Percentiles rank a stretch among this genome's conserved stretches.
Evolutionary conservation across 2,797 vertebrate genomes (phyloP).

Genomic region (Tolypeutes matacus): DNA sequence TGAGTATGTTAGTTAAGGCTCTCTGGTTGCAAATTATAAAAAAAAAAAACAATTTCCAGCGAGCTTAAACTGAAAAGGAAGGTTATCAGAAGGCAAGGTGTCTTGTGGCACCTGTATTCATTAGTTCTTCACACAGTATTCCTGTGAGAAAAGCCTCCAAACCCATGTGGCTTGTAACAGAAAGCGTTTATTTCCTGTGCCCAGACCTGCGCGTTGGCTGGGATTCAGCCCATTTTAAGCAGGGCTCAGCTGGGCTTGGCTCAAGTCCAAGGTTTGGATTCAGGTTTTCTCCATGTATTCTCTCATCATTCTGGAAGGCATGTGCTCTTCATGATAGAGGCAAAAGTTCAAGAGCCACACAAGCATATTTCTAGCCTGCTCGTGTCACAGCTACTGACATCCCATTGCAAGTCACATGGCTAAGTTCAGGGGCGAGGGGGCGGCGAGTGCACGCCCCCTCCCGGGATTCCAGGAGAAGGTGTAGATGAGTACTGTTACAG

Average conservation of each 20-base stretch:
- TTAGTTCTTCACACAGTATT: not conserved
- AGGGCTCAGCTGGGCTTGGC: not conserved
- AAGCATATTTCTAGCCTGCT: not conserved
- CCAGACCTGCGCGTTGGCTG: not conserved
- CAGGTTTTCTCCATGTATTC: not conserved
- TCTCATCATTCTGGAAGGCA: not conserved
- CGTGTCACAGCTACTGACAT: not conserved
- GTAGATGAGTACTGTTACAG: not conserved
- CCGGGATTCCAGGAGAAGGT: not conserved
- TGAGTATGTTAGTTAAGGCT: not conserved
- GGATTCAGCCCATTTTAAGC: not conserved
- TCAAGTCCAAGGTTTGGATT: not conserved
- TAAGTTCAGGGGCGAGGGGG: not conserved
- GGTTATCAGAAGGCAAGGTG: not conserved
- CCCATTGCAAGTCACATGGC: not conserved
- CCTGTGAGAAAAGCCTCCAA: not conserved
- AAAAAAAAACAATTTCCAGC: not conserved
- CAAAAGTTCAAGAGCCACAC: not conserved
- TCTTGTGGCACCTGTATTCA: not conserved
- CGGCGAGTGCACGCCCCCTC: not conserved
- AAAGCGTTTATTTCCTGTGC: not conserved
- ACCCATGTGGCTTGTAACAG: not conserved
- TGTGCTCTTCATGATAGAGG: slow-evolving; percentile 25
- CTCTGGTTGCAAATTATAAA: not conserved
- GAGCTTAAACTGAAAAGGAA: not conserved